A percentile compares a stretch with the other conserved stretches of the same genome.
Conservation (phyloP, 2,888 invertebrate species). For the Cordilura impudica region DNA sequence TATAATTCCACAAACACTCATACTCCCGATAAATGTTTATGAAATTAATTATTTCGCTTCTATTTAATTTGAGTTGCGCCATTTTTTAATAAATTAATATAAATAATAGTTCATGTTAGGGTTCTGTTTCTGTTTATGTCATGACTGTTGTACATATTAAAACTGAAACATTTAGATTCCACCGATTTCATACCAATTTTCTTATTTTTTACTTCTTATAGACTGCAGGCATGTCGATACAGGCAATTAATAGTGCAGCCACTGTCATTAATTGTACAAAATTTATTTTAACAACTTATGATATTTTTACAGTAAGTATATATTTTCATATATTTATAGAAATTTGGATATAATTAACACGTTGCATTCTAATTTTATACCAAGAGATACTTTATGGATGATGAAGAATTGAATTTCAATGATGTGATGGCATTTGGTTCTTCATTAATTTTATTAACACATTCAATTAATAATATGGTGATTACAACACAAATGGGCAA, state of each 20-base stretch:
- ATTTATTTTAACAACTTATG: constrained; percentile 34
- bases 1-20: no score
- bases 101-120: no score
- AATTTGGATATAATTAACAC: background rate
- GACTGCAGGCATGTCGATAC: constrained; percentile 17
- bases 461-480: constrained; percentile 72
- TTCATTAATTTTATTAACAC: constrained; percentile 73
- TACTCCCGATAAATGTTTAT: no score
- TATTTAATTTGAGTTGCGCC: no score
- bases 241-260: constrained; percentile 32
- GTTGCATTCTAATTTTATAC: background rate
- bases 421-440: constrained; percentile 66
- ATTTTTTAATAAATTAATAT: no score
- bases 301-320: constrained; percentile 43
- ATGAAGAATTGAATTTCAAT: constrained; percentile 20
- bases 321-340: background rate
- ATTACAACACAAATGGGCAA: constrained; percentile 39
- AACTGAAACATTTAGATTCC: no score
- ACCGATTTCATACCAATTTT: no score
- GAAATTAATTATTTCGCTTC: no score
- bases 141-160: no score
- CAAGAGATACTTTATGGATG: constrained; percentile 39
- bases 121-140: no score
- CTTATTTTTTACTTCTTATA: constrained; percentile 5
- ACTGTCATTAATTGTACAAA: constrained; percentile 35